A percentile compares a stretch with the other conserved stretches of the same genome.
phyloP scores from a whole-genome alignment of 2,113 vertebrate species.

The Phalacrocorax aristotelis region DNA sequence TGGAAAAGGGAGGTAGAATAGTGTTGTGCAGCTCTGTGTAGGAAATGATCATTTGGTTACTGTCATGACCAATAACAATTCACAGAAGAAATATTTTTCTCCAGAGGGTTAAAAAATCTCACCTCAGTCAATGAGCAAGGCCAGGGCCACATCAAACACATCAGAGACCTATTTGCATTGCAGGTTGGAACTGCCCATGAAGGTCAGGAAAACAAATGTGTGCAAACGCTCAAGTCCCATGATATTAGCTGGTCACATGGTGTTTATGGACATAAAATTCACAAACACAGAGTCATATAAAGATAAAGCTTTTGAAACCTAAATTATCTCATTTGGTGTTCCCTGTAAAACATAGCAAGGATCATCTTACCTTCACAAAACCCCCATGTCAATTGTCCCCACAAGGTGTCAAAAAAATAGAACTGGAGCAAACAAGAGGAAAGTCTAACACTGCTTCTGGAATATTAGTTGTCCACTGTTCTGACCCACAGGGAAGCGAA shows the following conservation, averaged over 20 bases:
- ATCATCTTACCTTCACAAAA: not conserved
- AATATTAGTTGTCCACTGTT: not conserved
- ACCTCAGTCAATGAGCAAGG: not conserved
- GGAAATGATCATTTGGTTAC: not conserved
- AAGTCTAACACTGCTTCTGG: not conserved
- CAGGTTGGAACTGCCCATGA: rapidly evolving
- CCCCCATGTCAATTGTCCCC: not conserved
- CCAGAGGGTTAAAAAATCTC: not conserved
- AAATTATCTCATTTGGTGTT: not conserved
- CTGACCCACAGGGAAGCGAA: not conserved
- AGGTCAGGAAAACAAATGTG: not conserved
- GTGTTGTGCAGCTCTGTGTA: not conserved
- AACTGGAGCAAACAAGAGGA: not conserved
- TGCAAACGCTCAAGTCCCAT: not conserved
- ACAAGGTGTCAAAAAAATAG: not conserved
- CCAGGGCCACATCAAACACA: not conserved
- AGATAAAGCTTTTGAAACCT: not conserved
- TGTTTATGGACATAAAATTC: not conserved
- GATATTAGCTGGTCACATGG: not conserved
- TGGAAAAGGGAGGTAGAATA: not conserved
- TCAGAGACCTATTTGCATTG: not conserved
- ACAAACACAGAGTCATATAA: not conserved
- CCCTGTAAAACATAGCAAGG: not conserved
- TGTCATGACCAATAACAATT: not conserved
- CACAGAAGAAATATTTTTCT: not conserved